Conservation (phyloP, 2,888 invertebrate species). For the Himalopsyche tibetana region DNA sequence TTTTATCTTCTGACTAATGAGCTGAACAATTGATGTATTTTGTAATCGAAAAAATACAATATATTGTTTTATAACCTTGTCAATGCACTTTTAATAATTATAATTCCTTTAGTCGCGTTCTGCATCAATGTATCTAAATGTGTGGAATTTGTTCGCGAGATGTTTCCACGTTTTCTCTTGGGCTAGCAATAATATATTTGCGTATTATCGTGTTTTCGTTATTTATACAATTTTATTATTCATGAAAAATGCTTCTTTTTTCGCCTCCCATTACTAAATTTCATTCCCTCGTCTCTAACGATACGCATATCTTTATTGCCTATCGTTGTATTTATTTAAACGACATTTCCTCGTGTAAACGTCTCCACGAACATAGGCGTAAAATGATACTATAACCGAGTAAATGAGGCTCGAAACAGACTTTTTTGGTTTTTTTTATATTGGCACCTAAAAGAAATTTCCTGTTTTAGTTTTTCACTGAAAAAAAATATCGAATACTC, state of each 20-base stretch:
- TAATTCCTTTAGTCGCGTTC: background rate
- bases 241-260: conserved; percentile 46
- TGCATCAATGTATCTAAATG: background rate
- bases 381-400: background rate
- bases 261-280: conserved; percentile 40
- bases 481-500: too few species aligned
- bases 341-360: conserved; percentile 26
- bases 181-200: conserved; percentile 31
- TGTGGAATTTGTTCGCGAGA: background rate
- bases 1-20: too few species aligned
- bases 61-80: too few species aligned
- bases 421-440: background rate
- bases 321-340: conserved; percentile 36
- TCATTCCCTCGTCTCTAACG: conserved; percentile 45
- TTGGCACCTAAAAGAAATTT: too few species aligned
- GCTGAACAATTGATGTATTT: too few species aligned
- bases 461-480: too few species aligned
- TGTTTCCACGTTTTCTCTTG: conserved; percentile 38
- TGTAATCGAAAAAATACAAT: too few species aligned
- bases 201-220: conserved; percentile 47
- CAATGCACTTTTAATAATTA: too few species aligned
- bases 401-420: background rate
- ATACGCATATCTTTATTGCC: conserved; percentile 50
- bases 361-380: background rate
- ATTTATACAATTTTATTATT: conserved; percentile 61